Evolutionary conservation across 2,888 invertebrate species (phyloP).

Genomic region (Apocheima hispidaria): DNA sequence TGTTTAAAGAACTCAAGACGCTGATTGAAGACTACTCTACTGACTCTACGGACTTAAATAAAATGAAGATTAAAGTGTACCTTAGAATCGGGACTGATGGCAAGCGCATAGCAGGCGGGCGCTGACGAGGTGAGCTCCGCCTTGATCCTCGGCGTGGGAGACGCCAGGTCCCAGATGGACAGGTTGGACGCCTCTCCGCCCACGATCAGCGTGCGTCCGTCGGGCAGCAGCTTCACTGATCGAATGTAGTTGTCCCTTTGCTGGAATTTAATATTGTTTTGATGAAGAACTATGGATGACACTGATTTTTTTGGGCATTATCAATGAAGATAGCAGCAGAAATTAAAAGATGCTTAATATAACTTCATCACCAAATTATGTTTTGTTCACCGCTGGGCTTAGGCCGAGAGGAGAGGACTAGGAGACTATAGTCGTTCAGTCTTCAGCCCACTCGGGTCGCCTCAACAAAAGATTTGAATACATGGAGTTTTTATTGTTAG

Average conservation of each 20-base stretch:
- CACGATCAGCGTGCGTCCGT: constrained; percentile 96
- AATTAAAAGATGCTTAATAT: background rate
- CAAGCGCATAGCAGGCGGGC: constrained; percentile 98
- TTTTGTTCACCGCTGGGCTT: too few species aligned
- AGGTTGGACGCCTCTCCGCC: constrained; percentile 98
- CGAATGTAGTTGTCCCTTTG: constrained; percentile 98
- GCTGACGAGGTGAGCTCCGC: constrained; percentile 97
- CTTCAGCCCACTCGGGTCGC: too few species aligned
- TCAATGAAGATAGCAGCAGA: background rate
- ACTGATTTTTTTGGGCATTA: background rate
- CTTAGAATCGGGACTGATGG: constrained; percentile 98
- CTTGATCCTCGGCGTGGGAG: constrained; percentile 95
- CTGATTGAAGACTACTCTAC: too few species aligned
- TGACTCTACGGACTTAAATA: too few species aligned
- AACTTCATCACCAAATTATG: too few species aligned
- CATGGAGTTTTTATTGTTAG: too few species aligned
- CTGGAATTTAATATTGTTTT: constrained; percentile 64
- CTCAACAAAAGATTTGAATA: too few species aligned
- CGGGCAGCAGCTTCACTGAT: constrained; percentile 96
- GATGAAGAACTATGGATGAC: background rate
- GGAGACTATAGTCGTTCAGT: too few species aligned
- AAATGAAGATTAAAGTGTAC: constrained; percentile 60
- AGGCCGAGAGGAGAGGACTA: too few species aligned
- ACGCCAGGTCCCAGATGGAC: constrained; percentile 97
- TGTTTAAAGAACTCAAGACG: too few species aligned